Evolutionary conservation across 2,797 vertebrate species (phyloP), one percentile per base, ranked within the genome.

Genomic region (Poecilia velifera): DNA sequence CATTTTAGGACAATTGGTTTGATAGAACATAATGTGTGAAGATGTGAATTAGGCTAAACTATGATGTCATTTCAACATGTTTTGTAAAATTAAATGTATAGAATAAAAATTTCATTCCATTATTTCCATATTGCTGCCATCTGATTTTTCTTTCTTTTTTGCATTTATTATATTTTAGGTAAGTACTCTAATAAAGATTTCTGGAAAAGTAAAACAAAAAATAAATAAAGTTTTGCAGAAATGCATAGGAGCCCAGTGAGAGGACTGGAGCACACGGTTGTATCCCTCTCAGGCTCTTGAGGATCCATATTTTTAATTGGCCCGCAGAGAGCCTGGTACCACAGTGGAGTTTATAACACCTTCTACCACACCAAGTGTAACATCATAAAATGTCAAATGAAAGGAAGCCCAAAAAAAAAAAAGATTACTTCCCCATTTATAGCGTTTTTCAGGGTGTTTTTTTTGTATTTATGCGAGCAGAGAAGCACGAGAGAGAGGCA

Each of bases 231-330:
- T 53, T 72, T 74, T 64, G 57, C 22, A 73, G 20, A 20, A 64
- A 25, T 72, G 74, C 2, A 76, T 66, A 81, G 68, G 49, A 79
- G 84, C 74, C 83, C 66, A 57, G 76, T 45, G 83, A 86, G 84
- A 91, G 81, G 91, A 76, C 78, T 72, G 12, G 14, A 78, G 75
- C 49, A 86, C 86, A 73, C 83, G 0, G 75, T 51, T 74, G 73
- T 55, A 84, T 86, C 86, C 80, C 81, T 82, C 85, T 89, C 82
- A 82, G 76, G 53, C 92, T 91, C 92, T 82, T 77, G 90, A 91
- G 89, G 88, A 91, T 88, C 85, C 82, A 84, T 87, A 71, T 77
- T 84, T 88, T 90, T 94, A 94, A 93, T 93, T 93, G 92, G 92
- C 74, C 91, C 84, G 66, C 84, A 79, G 92, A 93, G 92, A 88